A percentile compares a stretch with the other conserved stretches of the same genome.
These are phyloP conservation scores for Pristionchus arcanus DNA, from an alignment of 2,888 invertebrate species.

Conservation along the genomic window DNA sequence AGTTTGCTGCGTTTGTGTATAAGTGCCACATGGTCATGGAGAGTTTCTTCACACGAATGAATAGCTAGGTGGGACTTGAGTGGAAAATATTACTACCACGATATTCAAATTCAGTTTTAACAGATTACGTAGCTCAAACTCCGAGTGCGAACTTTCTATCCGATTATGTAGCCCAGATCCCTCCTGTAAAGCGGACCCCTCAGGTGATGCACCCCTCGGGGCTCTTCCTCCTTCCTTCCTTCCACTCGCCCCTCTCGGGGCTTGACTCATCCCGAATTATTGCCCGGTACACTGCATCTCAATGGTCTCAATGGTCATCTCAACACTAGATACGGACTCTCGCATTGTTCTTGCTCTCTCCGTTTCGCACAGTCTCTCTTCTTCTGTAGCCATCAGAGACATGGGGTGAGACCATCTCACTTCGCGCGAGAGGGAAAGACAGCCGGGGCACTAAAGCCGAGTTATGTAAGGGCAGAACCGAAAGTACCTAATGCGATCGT, in stretches of 20 bases:
- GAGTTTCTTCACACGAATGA: too few relatives aligned
- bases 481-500: not conserved
- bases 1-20: not conserved
- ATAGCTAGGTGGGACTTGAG: too few relatives aligned
- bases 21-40: not conserved
- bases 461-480: conserved; percentile 14
- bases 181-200: too few relatives aligned
- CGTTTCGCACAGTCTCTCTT: not conserved
- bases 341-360: conserved; percentile 8
- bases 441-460: not conserved
- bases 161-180: too few relatives aligned
- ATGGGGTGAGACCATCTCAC: not conserved
- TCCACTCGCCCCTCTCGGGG: not conserved
- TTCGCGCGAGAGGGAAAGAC: not conserved
- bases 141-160: too few relatives aligned
- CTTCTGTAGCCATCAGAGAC: not conserved
- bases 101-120: too few relatives aligned
- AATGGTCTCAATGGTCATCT: too few relatives aligned
- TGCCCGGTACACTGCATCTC: conserved; percentile 36
- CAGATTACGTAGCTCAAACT: too few relatives aligned
- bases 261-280: conserved; percentile 46
- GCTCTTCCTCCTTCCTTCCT: not conserved
- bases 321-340: conserved; percentile 37
- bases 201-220: not conserved
- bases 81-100: too few relatives aligned